Base-by-base conservation (phyloP, 2,888 invertebrate species). In the Pterobdella sp. region DNA sequence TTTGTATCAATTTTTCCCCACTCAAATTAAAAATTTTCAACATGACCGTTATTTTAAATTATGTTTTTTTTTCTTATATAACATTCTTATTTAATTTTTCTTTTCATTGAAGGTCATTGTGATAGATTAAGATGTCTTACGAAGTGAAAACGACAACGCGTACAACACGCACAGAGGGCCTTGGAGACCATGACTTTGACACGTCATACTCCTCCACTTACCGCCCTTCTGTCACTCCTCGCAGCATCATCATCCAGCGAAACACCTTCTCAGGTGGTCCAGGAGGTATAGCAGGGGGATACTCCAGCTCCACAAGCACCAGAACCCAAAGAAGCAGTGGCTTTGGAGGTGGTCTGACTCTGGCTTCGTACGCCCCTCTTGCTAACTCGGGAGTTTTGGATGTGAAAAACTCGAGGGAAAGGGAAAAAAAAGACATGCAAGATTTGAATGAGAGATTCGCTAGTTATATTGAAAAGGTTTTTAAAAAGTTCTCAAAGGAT, bases 261-360 rank as follows among this genome's bases (percentile, higher is more conserved):
- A 49, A 68, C 31, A 56, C 60, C 60, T 56, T 26, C 60, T 67
- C 68, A 18, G 14, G 32, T 14, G 63, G 52, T 22, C 26, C 66
- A 0, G 3, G 32, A 18, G 63, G 71, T 26, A 29, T 35, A 4
- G 31, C 63, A 0, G 26, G 29, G n/a, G 68, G 68, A 29, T 52
- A n/a, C 78, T 83, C 70, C 83, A 84, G 76, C 77, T 83, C 70
- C 82, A 83, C 75, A 76, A 82, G 37, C 83, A 83, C 78, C 83
- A 84, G 79, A 78, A 80, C 71, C 35, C 68, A 72, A 65, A 32
- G 67, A 7, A 56, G 63, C 7, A 1, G 35, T 36, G 29, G 34
- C 26, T 26, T 35, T 34, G 71, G 71, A 14, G 36, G 35, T 36
- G 71, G 52, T 29, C 4, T 71, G n/a, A n/a, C 36, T 3, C 71